A percentile compares a stretch with the other conserved stretches of the same genome.
Conservation (phyloP, 2,888 invertebrate species). For the Iselma pallidipennis region DNA sequence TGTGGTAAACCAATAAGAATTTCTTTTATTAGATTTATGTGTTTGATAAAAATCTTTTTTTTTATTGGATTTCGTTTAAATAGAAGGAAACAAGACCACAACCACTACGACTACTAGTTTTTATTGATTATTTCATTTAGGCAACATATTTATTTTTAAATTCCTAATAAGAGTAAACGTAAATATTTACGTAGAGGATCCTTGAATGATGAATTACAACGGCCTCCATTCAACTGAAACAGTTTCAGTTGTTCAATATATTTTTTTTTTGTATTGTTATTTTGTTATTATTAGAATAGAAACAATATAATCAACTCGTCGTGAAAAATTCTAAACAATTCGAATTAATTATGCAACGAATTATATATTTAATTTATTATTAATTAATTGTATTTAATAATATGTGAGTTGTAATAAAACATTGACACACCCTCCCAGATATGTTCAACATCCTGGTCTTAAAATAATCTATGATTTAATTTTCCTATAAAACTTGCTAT, state of each 20-base stretch:
- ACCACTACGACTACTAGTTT: too few species aligned
- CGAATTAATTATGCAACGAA: neutral
- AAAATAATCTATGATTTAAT: constrained; percentile 25
- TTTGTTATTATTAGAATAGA: neutral
- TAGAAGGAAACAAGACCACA: too few species aligned
- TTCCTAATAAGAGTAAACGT: constrained; percentile 18
- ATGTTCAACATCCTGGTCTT: constrained; percentile 22
- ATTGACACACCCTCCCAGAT: constrained; percentile 16
- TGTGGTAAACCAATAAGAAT: too few species aligned
- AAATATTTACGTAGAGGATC: constrained; percentile 23
- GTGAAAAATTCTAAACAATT: constrained; percentile 3
- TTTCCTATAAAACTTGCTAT: neutral
- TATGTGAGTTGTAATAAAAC: constrained; percentile 3
- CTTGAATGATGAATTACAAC: constrained; percentile 15
- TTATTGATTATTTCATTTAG: constrained; percentile 19
- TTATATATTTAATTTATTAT: neutral
- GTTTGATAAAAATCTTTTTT: too few species aligned
- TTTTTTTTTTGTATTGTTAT: neutral
- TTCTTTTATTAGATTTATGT: too few species aligned
- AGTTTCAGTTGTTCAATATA: neutral
- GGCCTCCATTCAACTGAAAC: neutral
- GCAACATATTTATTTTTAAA: constrained; percentile 23
- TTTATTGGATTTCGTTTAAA: too few species aligned
- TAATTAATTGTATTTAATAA: neutral
- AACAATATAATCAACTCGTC: constrained; percentile 6